Conservation (phyloP, 2,888 invertebrate genomes). For the Mythimna pallens region DNA sequence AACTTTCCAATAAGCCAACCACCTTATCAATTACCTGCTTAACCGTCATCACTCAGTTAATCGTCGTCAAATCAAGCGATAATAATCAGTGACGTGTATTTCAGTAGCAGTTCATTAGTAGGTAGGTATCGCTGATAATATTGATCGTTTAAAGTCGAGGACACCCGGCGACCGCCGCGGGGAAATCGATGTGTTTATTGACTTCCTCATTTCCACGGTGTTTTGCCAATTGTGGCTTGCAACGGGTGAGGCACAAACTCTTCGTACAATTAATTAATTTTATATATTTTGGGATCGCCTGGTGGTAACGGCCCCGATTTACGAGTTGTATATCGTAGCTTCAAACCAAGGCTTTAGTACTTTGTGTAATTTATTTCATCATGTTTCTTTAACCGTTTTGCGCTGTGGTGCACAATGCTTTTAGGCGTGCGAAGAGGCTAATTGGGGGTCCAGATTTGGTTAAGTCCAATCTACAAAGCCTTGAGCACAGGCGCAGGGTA, state of each 20-base stretch:
- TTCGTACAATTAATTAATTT: background rate
- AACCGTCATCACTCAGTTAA: slow-evolving; percentile 8
- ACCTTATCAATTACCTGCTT: slow-evolving; percentile 5
- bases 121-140: slow-evolving; percentile 50
- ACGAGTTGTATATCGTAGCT: too few relatives aligned
- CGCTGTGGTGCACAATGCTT: too few relatives aligned
- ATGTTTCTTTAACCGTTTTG: too few relatives aligned
- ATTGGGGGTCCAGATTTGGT: too few relatives aligned
- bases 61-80: slow-evolving; percentile 15
- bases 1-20: background rate
- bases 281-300: too few relatives aligned
- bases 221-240: slow-evolving; percentile 34
- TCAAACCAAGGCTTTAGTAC: too few relatives aligned
- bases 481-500: too few relatives aligned
- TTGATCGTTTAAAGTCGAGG: slow-evolving; percentile 63
- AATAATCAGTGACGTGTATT: slow-evolving; percentile 32
- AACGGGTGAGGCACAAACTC: background rate
- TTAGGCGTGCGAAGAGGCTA: too few relatives aligned
- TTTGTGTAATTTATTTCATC: too few relatives aligned
- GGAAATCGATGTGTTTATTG: slow-evolving; percentile 49
- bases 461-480: too few relatives aligned
- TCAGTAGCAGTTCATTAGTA: slow-evolving; percentile 50
- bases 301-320: too few relatives aligned
- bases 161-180: slow-evolving; percentile 43
- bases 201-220: slow-evolving; percentile 37